Percentiles rank a stretch among this genome's conserved stretches.
Evolutionary conservation across 2,888 invertebrate genomes (phyloP).

Genomic region (Chamaedrilus cognettii): DNA sequence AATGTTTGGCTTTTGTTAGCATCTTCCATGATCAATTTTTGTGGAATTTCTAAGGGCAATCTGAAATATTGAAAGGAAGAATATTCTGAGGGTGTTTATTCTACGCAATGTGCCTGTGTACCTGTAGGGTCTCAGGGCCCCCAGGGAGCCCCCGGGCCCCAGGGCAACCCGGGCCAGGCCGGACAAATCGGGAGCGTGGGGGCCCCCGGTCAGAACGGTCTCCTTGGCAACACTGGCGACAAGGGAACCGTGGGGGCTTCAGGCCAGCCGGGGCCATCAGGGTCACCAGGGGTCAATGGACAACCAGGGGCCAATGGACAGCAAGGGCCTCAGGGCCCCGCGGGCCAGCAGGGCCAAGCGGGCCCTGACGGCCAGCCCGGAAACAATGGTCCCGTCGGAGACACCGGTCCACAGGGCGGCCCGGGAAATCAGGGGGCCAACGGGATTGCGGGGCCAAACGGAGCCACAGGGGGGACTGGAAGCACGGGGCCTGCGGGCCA

Average conservation of each 20-base stretch:
- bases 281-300: slow-evolving; percentile 15
- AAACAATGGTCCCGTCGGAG: slow-evolving; percentile 15
- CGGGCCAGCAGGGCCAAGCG: slow-evolving; percentile 20
- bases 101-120: too few relatives aligned
- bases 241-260: slow-evolving; percentile 18
- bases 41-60: too few relatives aligned
- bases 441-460: slow-evolving; percentile 27
- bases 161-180: not conserved
- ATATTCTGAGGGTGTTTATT: too few relatives aligned
- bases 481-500: slow-evolving; percentile 24
- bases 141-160: slow-evolving; percentile 4
- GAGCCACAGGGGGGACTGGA: slow-evolving; percentile 23
- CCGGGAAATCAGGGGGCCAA: slow-evolving; percentile 26
- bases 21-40: too few relatives aligned
- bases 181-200: slow-evolving; percentile 1
- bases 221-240: slow-evolving; percentile 14
- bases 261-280: slow-evolving; percentile 18
- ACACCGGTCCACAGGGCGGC: slow-evolving; percentile 19
- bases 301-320: not conserved
- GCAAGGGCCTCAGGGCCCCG: slow-evolving; percentile 26
- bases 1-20: too few relatives aligned
- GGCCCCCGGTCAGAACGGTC: slow-evolving; percentile 4
- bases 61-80: too few relatives aligned
- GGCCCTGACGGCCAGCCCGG: slow-evolving; percentile 26
- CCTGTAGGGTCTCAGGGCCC: slow-evolving; percentile 7